Evolutionary conservation across 2,797 vertebrate genomes (phyloP).

Genomic region (Premnoplex brunnescens): DNA sequence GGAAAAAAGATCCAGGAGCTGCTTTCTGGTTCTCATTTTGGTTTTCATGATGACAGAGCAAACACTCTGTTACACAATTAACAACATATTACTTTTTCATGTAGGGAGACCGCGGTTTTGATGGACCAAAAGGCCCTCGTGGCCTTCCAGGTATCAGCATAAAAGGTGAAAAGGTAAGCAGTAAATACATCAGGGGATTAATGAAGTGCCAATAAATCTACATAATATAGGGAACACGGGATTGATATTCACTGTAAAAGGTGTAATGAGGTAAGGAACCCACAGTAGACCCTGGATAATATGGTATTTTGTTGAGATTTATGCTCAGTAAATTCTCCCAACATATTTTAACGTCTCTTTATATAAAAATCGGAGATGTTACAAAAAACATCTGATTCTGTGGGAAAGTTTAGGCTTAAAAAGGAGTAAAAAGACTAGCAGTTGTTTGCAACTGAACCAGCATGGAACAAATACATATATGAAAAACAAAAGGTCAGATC

Average conservation of each 20-base stretch:
- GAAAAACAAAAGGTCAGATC: not conserved
- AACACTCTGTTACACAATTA: not conserved
- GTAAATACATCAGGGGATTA: conserved; percentile 67
- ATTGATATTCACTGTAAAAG: conserved; percentile 49
- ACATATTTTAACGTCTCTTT: conserved; percentile 44
- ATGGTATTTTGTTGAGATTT: conserved; percentile 45
- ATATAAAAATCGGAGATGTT: conserved; percentile 35
- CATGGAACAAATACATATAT: not conserved
- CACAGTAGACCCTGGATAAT: not conserved
- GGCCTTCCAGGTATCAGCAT: conserved; percentile 85
- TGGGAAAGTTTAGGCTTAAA: conserved; percentile 49
- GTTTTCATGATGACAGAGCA: not conserved
- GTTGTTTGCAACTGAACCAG: not conserved
- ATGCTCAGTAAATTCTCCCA: conserved; percentile 31
- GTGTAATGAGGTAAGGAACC: conserved; percentile 52
- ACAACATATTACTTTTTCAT: conserved; percentile 48
- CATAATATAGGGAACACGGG: not conserved
- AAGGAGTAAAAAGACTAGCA: not conserved
- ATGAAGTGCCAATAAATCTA: conserved; percentile 21
- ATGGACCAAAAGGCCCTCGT: conserved; percentile 82
- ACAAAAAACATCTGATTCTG: conserved; percentile 50
- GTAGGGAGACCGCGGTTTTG: conserved; percentile 86
- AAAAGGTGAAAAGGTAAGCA: conserved; percentile 89
- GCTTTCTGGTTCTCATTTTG: conserved; percentile 5
- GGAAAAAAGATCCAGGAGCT: not conserved